Percentiles rank a stretch among this genome's conserved stretches.
Conservation (phyloP, 2,888 invertebrate species). For the Pantelozetes paolii region DNA sequence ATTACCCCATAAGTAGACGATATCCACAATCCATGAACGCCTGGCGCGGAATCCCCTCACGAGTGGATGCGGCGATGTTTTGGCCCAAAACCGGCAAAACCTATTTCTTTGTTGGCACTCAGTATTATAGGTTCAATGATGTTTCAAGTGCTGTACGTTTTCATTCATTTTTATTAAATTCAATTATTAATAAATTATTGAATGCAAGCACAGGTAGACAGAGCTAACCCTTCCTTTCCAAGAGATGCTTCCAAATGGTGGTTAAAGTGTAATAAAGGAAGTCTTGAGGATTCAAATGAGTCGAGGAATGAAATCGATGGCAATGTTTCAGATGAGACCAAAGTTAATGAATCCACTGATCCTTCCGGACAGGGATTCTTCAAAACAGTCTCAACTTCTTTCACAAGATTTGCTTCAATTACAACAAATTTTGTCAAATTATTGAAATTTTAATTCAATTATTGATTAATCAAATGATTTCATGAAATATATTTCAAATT, state of each 20-base stretch:
- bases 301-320: background rate
- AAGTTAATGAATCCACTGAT: slow-evolving; percentile 7
- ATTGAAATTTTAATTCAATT: no score
- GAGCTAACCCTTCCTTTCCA: slow-evolving; percentile 79
- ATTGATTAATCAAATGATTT: no score
- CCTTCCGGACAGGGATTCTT: background rate
- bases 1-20: slow-evolving; percentile 73
- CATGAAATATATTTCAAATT: no score
- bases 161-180: slow-evolving; percentile 6
- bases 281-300: background rate
- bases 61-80: slow-evolving; percentile 79
- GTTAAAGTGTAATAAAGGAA: slow-evolving; percentile 62
- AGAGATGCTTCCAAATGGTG: slow-evolving; percentile 85
- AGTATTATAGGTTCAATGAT: slow-evolving; percentile 93
- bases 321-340: background rate
- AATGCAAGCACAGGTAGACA: slow-evolving; percentile 56
- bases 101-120: slow-evolving; percentile 87
- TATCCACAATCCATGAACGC: slow-evolving; percentile 77
- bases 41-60: slow-evolving; percentile 85
- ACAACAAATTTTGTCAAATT: no score
- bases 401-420: background rate
- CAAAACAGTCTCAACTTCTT: background rate
- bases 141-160: slow-evolving; percentile 73
- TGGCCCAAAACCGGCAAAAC: slow-evolving; percentile 85
- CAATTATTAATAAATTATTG: background rate